Evolutionary conservation across 30 jellyfish, hydroid and myxozoan species (phyloP).

Genomic region (Clytia hemisphaerica): DNA sequence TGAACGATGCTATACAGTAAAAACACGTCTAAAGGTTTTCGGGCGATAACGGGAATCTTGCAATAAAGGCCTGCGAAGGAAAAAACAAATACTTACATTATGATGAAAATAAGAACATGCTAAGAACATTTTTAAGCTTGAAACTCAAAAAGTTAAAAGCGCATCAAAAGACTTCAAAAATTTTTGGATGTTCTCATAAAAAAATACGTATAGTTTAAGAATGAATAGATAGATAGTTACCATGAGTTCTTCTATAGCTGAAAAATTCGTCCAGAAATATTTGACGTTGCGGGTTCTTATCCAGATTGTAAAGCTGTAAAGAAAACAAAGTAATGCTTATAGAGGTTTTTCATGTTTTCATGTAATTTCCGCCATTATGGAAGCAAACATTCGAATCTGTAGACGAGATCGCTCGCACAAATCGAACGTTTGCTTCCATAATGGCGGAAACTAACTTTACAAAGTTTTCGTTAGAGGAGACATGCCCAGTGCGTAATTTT

Average conservation of each 20-base stretch:
- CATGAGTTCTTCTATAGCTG: slow-evolving; percentile 19
- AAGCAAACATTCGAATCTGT: no score
- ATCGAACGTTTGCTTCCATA: no score
- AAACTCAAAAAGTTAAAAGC: background rate
- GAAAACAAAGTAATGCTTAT: background rate
- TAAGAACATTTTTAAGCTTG: background rate
- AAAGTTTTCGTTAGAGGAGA: no score
- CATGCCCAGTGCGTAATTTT: no score
- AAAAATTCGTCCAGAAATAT: slow-evolving; percentile 25
- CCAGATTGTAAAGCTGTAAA: slow-evolving; percentile 22
- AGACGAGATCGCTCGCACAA: no score
- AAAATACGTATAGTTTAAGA: background rate
- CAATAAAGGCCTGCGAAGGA: slow-evolving; percentile 17
- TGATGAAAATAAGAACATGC: background rate
- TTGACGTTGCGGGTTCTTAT: slow-evolving; percentile 20
- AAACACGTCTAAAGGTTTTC: slow-evolving; percentile 30
- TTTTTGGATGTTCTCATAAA: background rate
- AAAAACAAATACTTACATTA: background rate
- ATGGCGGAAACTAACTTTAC: no score
- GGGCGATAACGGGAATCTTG: slow-evolving; percentile 27
- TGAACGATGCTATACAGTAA: slow-evolving; percentile 17
- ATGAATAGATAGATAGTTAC: background rate
- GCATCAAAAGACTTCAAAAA: background rate
- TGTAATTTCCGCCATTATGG: no score
- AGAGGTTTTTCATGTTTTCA: no score